Conservation (phyloP, 2,113 vertebrate genomes). For the Ramphastos sulfuratus region DNA sequence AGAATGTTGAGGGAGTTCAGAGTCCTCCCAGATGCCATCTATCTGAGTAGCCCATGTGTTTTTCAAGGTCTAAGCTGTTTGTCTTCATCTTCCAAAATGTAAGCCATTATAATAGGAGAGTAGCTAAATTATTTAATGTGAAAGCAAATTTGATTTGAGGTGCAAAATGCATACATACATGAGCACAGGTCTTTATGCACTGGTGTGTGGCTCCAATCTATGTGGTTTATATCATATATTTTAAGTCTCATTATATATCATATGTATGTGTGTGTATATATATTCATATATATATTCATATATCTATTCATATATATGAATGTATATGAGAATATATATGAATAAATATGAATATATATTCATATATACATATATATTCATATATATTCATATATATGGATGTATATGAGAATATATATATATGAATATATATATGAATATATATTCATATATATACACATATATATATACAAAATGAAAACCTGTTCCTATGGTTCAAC, state of each 20-base stretch:
- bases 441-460: too few species aligned
- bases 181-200: not conserved
- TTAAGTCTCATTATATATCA: not conserved
- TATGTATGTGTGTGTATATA: not conserved
- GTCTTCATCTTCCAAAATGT: conserved; percentile 92
- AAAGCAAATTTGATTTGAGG: conserved; percentile 83
- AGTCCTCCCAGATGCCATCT: conserved; percentile 85
- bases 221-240: not conserved
- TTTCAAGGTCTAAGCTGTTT: conserved; percentile 93
- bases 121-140: conserved; percentile 86
- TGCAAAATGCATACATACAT: not conserved
- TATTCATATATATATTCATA: not conserved
- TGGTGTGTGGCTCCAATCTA: not conserved
- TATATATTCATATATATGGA: not conserved
- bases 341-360: too few species aligned
- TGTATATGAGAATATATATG: too few species aligned
- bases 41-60: conserved; percentile 85
- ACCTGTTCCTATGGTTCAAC: not conserved
- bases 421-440: too few species aligned
- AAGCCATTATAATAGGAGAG: conserved; percentile 79
- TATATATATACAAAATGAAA: conserved; percentile 39
- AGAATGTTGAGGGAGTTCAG: conserved; percentile 87
- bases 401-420: too few species aligned
- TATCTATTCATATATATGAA: not conserved
- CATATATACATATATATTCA: not conserved